Conservation (phyloP, 2,797 vertebrate species). For the Ambastaia sidthimunki region DNA sequence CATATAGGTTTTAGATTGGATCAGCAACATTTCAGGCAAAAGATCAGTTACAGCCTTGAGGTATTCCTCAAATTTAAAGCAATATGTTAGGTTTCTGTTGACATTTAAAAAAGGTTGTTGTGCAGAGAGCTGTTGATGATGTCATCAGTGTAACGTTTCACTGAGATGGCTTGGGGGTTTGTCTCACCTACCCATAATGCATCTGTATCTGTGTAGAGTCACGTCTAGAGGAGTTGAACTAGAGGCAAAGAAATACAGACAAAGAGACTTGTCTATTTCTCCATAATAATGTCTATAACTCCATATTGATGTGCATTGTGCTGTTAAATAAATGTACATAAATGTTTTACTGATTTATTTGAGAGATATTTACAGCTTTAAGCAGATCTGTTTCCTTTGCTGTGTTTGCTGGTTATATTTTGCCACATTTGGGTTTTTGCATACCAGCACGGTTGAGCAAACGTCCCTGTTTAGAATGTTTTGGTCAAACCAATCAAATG, state of each 20-base stretch:
- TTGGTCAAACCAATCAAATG: slow-evolving; percentile 36
- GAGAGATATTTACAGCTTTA: no score
- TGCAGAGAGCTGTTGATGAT: slow-evolving; percentile 31
- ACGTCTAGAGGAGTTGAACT: not conserved
- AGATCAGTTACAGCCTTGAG: slow-evolving; percentile 27
- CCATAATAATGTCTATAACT: no score
- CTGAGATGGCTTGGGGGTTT: slow-evolving; percentile 4
- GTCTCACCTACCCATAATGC: slow-evolving; percentile 1
- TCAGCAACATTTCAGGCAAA: not conserved
- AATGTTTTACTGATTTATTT: no score
- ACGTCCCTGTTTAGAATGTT: slow-evolving; percentile 33
- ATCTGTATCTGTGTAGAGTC: slow-evolving; percentile 11
- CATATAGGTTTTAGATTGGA: not conserved
- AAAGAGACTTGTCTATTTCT: no score
- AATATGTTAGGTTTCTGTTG: slow-evolving; percentile 16
- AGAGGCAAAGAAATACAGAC: not conserved
- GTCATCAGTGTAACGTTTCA: slow-evolving; percentile 50
- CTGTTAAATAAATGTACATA: no score
- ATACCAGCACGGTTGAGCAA: slow-evolving; percentile 13
- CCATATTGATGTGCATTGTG: not conserved
- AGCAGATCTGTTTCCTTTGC: not conserved
- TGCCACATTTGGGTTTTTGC: slow-evolving; percentile 34
- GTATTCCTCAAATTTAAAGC: slow-evolving; percentile 11
- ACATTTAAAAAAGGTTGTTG: slow-evolving; percentile 37
- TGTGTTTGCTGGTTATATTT: slow-evolving; percentile 2